Evolutionary conservation across 2,888 invertebrate species (phyloP).

Genomic region (Epicampocera succincta): DNA sequence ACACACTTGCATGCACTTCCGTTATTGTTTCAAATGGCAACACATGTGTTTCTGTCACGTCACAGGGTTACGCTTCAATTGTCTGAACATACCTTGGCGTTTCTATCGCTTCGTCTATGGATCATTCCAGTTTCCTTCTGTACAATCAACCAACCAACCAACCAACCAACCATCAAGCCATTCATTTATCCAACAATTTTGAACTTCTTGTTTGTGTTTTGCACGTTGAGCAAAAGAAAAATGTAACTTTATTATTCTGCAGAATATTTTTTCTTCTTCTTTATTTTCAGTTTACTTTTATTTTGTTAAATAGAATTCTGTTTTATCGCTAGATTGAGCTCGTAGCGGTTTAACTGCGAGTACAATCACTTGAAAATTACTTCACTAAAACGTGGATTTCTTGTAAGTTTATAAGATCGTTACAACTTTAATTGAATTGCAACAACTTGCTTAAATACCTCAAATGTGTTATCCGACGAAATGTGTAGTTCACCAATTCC

Average conservation of each 20-base stretch:
- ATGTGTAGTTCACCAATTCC: too few relatives aligned
- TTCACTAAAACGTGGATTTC: constrained; percentile 42
- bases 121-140: background rate
- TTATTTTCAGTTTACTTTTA: background rate
- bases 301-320: constrained; percentile 17
- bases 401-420: background rate
- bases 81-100: constrained; percentile 40
- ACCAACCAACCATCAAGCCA: constrained; percentile 38
- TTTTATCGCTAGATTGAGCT: constrained; percentile 60
- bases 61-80: constrained; percentile 65
- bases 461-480: too few relatives aligned
- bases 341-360: constrained; percentile 49
- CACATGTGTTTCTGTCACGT: constrained; percentile 68
- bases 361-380: constrained; percentile 60
- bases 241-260: constrained; percentile 64
- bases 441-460: background rate
- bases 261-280: constrained; percentile 32
- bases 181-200: constrained; percentile 17
- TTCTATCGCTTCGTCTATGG: background rate
- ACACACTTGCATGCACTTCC: constrained; percentile 27
- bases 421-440: too few relatives aligned
- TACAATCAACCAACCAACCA: constrained; percentile 13
- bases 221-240: constrained; percentile 41
- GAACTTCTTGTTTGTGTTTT: constrained; percentile 20
- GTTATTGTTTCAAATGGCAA: constrained; percentile 43